A percentile compares a stretch with the other conserved stretches of the same genome.
Conservation (phyloP, 2,888 invertebrate species). For the Acleris sparsana region DNA sequence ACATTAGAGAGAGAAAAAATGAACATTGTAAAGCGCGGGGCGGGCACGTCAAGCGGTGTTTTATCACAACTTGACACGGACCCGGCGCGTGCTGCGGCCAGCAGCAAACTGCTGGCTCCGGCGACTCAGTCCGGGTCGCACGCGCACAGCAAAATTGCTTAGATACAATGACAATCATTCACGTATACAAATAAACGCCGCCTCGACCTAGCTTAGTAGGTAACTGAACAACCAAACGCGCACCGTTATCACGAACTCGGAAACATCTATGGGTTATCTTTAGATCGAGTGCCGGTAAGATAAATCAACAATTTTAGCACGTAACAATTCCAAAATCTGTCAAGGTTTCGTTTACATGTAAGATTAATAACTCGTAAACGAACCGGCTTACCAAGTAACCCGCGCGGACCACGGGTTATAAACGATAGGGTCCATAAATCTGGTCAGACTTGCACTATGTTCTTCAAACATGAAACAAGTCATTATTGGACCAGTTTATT, state of each 20-base stretch:
- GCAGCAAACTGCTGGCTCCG: slow-evolving; percentile 66
- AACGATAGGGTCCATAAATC: slow-evolving; percentile 41
- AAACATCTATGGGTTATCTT: slow-evolving; percentile 10
- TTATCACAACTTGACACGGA: slow-evolving; percentile 51
- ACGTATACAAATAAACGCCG: slow-evolving; percentile 58
- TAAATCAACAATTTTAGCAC: slow-evolving; percentile 8
- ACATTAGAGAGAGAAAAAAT: slow-evolving; percentile 11
- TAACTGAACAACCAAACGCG: slow-evolving; percentile 58
- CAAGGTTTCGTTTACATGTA: slow-evolving; percentile 1
- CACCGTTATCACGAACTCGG: slow-evolving; percentile 46
- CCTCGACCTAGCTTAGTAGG: slow-evolving; percentile 45
- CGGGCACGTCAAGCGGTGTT: slow-evolving; percentile 40
- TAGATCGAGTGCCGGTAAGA: slow-evolving; percentile 19
- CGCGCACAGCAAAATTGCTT: slow-evolving; percentile 57
- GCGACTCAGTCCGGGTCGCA: slow-evolving; percentile 48
- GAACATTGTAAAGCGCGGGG: slow-evolving; percentile 10
- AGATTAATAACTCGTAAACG: slow-evolving; percentile 4
- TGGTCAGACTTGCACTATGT: slow-evolving; percentile 51
- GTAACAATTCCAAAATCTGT: too few relatives aligned
- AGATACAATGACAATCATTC: slow-evolving; percentile 60
- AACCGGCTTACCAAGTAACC: slow-evolving; percentile 57
- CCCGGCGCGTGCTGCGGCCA: slow-evolving; percentile 68
- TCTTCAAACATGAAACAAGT: slow-evolving; percentile 44
- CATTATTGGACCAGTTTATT: neutral
- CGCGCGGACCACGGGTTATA: slow-evolving; percentile 46